Base-by-base conservation (phyloP, 2,888 invertebrate genomes). In the Physocephala rufipes region DNA sequence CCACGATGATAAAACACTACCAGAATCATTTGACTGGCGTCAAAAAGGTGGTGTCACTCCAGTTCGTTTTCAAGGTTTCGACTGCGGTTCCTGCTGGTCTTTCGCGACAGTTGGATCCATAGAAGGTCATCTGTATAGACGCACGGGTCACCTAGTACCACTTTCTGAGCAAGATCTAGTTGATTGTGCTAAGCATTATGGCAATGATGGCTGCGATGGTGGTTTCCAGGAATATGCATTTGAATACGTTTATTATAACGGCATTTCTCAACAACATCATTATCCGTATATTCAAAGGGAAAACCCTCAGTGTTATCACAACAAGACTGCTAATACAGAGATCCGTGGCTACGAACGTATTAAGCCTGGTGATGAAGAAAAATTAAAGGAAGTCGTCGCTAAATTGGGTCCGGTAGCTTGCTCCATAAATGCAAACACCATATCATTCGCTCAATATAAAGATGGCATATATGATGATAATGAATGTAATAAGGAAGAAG, bases 81-180 rank as follows among this genome's bases (percentile, higher is more conserved):
- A 80, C 16, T 85, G 85, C 45, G 84, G 84, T 3, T 77, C 84
- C 7, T 85, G 85, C 63, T 85, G 85, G 85, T 81, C 84, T 0
- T 85, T 85, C 53, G 78, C 85, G 43, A 81, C 83, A 5, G 79
- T 80, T 13, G 85, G 81, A 0, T 78, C 85, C 0, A 71, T 86
- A 5, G 86, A 86, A 73, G 84, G 85, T 0, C 78, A 84, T 77
- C 78, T 81, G 12, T 86, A 79, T 74, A 80, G 82, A 67, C 85
- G 82, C 67, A 86, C 82, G 1, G 83, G 83, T 0, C 70, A 82
- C 5, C 74, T 86, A 28, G 81, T 82, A 2, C 82, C 85, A 2
- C 77, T 86, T 2, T 86, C 86, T 1, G 82, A 82, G 53, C 86
- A 86, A 73, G 83, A 86, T 72, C 74, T 86, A 53, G 79, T 86